Evolutionary conservation across 2,797 vertebrate genomes (phyloP), one percentile per base, ranked within the genome.

Genomic region (Triplophysa bombifrons): DNA sequence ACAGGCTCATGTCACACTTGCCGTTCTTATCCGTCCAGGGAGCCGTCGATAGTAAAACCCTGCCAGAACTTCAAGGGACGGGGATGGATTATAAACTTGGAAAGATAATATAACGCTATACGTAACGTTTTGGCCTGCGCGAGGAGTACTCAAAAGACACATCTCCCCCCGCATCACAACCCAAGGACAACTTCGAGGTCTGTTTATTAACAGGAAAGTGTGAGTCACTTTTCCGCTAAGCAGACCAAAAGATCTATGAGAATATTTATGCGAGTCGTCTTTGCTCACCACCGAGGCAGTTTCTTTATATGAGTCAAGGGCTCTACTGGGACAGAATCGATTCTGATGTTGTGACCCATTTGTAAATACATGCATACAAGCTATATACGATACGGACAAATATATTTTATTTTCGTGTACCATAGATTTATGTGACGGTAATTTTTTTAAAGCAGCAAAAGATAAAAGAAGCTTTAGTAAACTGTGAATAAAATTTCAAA

Each of bases 401-500:
- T 87, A 89, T 93, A 89, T 93, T 93, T 93, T 93, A 92, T 93
- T 93, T 93, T 93, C 90, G 80, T 91, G 91, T 93, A 89, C 72
- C 69, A 90, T 91, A 93, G 92, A 92, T 93, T 91, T 92, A 92
- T 88, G 90, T 93, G 91, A 79, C 89, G 90, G 87, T 92, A 89
- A 76, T 90, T 92, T 93, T 91, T 92, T 89, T 86, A 88, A 88
- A 88, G 88, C 80, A 69, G 71, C 76, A 70, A 80, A 82, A 88
- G 88, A 86, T 84, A 79, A 80, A 91, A 88, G 91, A 92, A 94
- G 93, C 93, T 94, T 94, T 93, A 94, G 92, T 81, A 91, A 94
- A 94, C 92, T 93, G 93, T 94, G 94, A 94, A 93, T 84, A 89
- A 81, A 81, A 87, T 88, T 81, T 73, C 78, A 79, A 83, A 80